Base-by-base conservation (phyloP, 2,797 vertebrate species). In the Hypotaenidia okinawae region DNA sequence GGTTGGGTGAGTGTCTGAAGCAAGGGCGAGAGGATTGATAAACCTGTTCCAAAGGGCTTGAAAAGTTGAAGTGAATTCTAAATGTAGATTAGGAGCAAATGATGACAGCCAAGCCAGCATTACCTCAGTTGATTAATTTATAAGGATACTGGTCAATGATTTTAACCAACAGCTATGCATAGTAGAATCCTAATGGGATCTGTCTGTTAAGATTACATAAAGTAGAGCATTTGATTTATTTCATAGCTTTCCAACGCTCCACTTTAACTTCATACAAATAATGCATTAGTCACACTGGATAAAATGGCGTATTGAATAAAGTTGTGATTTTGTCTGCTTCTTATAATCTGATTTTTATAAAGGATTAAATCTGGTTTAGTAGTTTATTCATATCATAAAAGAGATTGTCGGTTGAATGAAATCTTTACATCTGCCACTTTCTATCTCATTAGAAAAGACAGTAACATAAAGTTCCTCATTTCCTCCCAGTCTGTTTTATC, bases 201-300 rank as follows among this genome's bases (percentile, higher is more conserved):
- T 97, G 97, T 97, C 98, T 98, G 95, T 97, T 98, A 97, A 97
- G 96, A 98, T 98, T 98, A 97, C 95, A 97, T 95, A 93, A 97
- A 98, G 90, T 97, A 95, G 93, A 97, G 83, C 92, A 95, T 97
- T 98, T 98, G 97, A 98, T 98, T 98, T 97, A 98, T 98, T 98
- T 98, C 94, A 87, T 96, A 95, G 96, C 97, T 97, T 97, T 97
- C 97, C 90, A 96, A 96, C 4, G 94, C 89, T 95, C 93, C 97
- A 96, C 97, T 98, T 98, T 98, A 97, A 98, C 97, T 98, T 97
- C 95, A 96, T 97, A 98, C 97, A 97, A 98, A 98, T 98, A 97
- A 98, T 96, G 91, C 95, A 98, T 98, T 98, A 98, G 97, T 98
- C 97, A 98, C 97, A 91, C 93, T 81, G 96, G 96, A 97, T 98